Evolutionary conservation across 2,888 invertebrate genomes (phyloP).

Genomic region (Melanotus villosus): DNA sequence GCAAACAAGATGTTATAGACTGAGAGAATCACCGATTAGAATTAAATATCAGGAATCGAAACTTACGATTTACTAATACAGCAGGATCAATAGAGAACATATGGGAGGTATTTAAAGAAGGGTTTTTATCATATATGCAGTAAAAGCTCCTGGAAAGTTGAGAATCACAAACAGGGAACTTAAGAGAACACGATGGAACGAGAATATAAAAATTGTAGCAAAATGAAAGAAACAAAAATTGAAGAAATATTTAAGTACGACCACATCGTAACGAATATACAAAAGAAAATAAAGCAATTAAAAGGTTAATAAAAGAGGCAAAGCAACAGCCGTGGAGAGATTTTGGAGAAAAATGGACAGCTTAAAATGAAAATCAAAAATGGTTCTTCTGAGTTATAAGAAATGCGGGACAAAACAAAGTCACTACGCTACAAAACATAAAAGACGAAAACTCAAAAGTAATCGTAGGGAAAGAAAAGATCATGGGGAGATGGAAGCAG

Average conservation of each 20-base stretch:
- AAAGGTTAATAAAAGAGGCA: too few relatives aligned
- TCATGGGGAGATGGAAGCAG: background rate
- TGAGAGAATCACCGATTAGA: too few relatives aligned
- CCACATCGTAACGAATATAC: background rate
- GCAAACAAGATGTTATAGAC: constrained; percentile 1
- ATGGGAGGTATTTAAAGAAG: background rate
- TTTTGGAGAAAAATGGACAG: background rate
- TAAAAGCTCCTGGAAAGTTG: background rate
- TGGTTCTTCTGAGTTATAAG: background rate
- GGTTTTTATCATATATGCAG: background rate
- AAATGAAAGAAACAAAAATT: background rate
- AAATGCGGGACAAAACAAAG: background rate
- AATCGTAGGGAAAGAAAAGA: background rate
- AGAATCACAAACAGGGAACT: constrained; percentile 3
- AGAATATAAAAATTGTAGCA: background rate
- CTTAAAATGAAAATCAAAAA: background rate
- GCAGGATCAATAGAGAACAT: background rate
- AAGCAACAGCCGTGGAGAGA: background rate
- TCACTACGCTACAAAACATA: background rate
- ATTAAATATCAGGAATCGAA: background rate
- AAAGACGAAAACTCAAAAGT: background rate
- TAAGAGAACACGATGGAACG: background rate
- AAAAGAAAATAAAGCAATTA: too few relatives aligned
- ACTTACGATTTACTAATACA: background rate
- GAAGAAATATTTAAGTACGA: background rate